Evolutionary conservation across 1,140 invertebrate genomes (phyloP).

Genomic region (Rhopalosiphum padi): DNA sequence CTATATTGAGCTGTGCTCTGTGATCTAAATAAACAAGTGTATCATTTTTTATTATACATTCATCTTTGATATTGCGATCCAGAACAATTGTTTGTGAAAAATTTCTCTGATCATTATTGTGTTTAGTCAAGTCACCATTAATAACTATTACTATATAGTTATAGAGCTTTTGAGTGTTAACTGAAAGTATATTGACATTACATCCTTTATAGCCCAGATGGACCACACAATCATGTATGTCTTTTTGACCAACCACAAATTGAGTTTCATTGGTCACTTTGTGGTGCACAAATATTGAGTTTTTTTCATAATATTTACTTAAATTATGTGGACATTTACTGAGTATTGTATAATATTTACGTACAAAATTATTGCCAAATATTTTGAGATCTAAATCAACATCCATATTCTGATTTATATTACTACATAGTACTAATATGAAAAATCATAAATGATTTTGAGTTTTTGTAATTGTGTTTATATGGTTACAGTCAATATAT

Average conservation of each 20-base stretch:
- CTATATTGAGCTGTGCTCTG: neutral
- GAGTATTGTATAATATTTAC: neutral
- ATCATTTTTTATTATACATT: neutral
- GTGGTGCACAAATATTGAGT: neutral
- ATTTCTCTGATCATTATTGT: neutral
- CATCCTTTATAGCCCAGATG: neutral
- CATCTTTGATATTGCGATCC: neutral
- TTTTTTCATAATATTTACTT: conserved; percentile 2
- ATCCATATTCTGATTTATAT: neutral
- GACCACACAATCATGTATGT: neutral
- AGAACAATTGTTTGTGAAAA: conserved; percentile 25
- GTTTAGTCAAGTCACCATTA: neutral
- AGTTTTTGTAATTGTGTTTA: neutral
- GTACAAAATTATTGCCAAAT: neutral
- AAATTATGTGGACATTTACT: conserved; percentile 8
- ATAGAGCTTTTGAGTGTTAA: neutral
- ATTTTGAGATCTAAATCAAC: neutral
- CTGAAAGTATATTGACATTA: neutral
- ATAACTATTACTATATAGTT: conserved; percentile 9
- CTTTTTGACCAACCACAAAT: conserved; percentile 16
- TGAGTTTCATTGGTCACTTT: neutral
- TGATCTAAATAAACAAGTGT: conserved; percentile 13
- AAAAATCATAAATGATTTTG: neutral
- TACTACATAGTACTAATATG: neutral
- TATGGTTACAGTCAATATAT: conserved; percentile 10